These are phyloP conservation scores for Ceratotherium simum DNA, from an alignment of 2,113 vertebrate species.

Conservation along the genomic window DNA sequence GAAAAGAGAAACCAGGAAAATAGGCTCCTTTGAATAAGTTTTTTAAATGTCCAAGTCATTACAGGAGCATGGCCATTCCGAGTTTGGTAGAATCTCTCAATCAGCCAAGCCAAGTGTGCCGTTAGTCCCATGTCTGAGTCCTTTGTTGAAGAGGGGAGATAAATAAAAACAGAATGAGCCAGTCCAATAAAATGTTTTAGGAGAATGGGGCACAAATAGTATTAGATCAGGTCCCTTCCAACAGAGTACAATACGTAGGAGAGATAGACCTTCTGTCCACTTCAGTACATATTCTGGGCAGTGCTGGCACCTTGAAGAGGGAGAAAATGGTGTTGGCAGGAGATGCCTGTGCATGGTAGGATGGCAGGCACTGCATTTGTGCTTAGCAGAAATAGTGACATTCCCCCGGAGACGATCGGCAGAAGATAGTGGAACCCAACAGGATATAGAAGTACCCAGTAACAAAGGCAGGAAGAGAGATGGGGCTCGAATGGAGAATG, in stretches of 20 bases:
- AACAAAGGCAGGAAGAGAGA: neutral
- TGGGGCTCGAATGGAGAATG: neutral
- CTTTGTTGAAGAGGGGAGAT: neutral
- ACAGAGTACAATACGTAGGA: neutral
- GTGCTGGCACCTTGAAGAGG: neutral
- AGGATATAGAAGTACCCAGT: neutral
- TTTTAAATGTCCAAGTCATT: neutral
- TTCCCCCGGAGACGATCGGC: neutral
- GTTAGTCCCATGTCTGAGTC: neutral
- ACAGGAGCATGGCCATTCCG: neutral
- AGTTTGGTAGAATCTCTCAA: neutral
- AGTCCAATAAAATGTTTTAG: neutral
- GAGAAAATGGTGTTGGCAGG: neutral
- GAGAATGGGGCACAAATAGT: neutral
- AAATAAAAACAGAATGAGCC: slow-evolving; percentile 1
- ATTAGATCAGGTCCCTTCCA: neutral
- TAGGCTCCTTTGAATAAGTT: neutral
- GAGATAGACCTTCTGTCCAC: neutral
- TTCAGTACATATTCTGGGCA: neutral
- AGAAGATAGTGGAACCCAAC: neutral
- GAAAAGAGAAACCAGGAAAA: neutral
- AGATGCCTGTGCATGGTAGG: neutral
- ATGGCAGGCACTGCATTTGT: neutral
- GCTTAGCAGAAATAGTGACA: neutral
- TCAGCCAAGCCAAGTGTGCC: neutral